Evolutionary conservation across 2,113 vertebrate genomes (phyloP), one percentile per base, ranked within the genome.

Genomic region (Marmota monax): DNA sequence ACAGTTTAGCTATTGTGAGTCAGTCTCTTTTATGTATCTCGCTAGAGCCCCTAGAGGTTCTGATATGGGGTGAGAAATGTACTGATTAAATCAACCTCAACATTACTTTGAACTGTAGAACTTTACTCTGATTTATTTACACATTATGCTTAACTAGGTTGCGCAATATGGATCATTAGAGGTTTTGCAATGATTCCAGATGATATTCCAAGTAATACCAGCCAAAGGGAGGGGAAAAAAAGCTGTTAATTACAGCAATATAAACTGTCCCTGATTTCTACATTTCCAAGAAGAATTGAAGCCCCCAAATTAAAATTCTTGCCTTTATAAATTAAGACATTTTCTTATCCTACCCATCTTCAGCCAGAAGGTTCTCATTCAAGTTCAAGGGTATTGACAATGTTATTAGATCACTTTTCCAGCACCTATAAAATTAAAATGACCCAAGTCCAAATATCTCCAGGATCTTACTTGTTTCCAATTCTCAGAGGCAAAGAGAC

Each of bases 261-360:
- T 17, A 92, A 91, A 84, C 65, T 25, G 39, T 95, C 83, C 80
- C 37, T 58, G 56, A 74, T 90, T 76, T 87, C 34, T 87, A 65
- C n/a, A 94, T 82, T 96, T 96, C 88, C 45, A 95, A 72, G 90
- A 96, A 95, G 45, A 96, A 80, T 74, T 76, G 10, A 85, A 70
- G 37, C 92, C 20, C 70, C 76, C 37, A 67, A 88, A 74, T 84
- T 72, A 96, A 91, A 94, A 87, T 56, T 42, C 34, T 72, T 87
- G 96, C 27, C 58, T 94, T 82, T 88, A 76, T 88, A 95, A 97
- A 90, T 67, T 86, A 96, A 90, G 92, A 23, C 34, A 93, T 79
- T 63, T 56, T 95, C 69, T 84, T 27, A 73, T 48, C 56, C 14
- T 79, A 51, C 80, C 84, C 39, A 27, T 84, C 51, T 72, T 93